These are phyloP conservation scores for Trissolcus japonicus DNA, from an alignment of 2,888 invertebrate genomes.

Conservation along the genomic window DNA sequence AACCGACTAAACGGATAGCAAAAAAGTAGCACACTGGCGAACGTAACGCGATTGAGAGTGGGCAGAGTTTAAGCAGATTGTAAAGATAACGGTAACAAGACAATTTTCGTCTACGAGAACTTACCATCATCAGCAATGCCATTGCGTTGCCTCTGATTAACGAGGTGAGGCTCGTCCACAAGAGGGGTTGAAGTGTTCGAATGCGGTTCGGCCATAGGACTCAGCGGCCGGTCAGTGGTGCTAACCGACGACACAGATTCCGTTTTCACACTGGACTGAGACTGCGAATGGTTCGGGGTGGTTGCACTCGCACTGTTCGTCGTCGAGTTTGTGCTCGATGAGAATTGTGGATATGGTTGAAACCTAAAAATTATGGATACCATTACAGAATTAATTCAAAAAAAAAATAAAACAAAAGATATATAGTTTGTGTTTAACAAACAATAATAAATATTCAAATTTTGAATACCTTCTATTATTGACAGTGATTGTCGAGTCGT, in stretches of 20 bases:
- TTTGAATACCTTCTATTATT: conserved; percentile 45
- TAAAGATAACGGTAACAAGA: neutral
- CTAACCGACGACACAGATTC: conserved; percentile 71
- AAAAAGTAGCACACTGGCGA: conserved; percentile 10
- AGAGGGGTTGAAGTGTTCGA: conserved; percentile 82
- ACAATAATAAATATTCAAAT: too few relatives aligned
- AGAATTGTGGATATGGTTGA: conserved; percentile 72
- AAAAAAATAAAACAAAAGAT: neutral
- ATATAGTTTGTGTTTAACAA: neutral
- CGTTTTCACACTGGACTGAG: conserved; percentile 69
- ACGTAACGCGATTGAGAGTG: conserved; percentile 6
- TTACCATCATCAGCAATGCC: conserved; percentile 73
- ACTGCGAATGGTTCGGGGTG: conserved; percentile 66
- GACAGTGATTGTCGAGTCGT: conserved; percentile 39
- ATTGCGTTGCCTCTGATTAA: conserved; percentile 71
- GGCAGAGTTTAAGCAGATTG: conserved; percentile 3
- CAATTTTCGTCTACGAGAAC: conserved; percentile 28
- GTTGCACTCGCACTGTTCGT: conserved; percentile 60
- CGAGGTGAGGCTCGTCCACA: conserved; percentile 78
- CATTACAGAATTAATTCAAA: neutral
- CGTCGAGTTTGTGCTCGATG: conserved; percentile 64
- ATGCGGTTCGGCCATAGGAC: conserved; percentile 81
- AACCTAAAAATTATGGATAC: conserved; percentile 64
- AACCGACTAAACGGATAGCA: conserved; percentile 19
- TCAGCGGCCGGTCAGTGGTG: conserved; percentile 78